phyloP scores from a whole-genome alignment of 2,113 vertebrate species.

The Microtus richardsoni region DNA sequence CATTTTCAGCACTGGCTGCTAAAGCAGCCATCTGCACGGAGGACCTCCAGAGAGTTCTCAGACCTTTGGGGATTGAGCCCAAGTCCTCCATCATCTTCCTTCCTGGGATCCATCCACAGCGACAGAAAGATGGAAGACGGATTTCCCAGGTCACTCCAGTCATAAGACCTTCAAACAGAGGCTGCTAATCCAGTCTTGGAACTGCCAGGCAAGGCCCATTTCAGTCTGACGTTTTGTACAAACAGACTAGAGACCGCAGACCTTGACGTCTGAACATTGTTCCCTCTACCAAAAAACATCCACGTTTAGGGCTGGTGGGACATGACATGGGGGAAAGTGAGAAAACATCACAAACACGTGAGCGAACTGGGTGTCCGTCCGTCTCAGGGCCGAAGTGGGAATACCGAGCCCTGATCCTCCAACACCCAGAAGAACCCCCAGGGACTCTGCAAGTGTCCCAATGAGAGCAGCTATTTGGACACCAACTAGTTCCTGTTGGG shows the following conservation, averaged over 20 bases:
- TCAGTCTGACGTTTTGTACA: constrained; percentile 58
- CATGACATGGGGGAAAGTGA: constrained; percentile 24
- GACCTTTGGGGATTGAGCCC: background rate
- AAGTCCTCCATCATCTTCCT: background rate
- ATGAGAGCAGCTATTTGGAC: background rate
- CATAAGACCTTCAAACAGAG: background rate
- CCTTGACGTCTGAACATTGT: background rate
- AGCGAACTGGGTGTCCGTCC: background rate
- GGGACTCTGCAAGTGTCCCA: background rate
- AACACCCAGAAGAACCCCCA: background rate
- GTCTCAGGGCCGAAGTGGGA: background rate
- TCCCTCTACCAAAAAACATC: background rate
- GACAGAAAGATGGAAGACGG: background rate
- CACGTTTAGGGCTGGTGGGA: constrained; percentile 38
- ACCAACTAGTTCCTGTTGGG: background rate
- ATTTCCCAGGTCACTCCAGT: background rate
- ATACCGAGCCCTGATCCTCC: background rate
- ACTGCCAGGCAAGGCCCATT: background rate
- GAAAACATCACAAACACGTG: constrained; percentile 15
- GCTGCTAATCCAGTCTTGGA: background rate
- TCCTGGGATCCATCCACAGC: background rate
- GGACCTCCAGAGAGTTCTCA: background rate
- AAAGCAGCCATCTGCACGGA: background rate
- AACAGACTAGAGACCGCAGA: constrained; percentile 22
- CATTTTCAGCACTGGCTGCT: background rate